Evolutionary conservation across 2,797 vertebrate genomes (phyloP).

Genomic region (Lycodopsis pacificus): DNA sequence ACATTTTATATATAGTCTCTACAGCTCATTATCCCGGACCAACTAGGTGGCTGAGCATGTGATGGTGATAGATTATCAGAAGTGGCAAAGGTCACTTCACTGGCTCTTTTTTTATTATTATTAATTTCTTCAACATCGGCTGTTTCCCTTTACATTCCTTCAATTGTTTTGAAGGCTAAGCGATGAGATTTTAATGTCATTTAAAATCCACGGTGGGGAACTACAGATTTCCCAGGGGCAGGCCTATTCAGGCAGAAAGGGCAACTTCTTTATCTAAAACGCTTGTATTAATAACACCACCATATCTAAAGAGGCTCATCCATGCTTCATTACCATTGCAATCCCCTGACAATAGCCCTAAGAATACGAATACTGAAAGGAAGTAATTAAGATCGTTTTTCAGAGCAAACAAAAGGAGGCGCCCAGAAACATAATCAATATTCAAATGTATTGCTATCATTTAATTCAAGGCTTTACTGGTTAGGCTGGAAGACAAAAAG

Average conservation of each 20-base stretch:
- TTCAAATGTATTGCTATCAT: constrained; percentile 81
- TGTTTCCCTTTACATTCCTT: constrained; percentile 34
- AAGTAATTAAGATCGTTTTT: constrained; percentile 81
- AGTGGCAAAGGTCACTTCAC: constrained; percentile 56
- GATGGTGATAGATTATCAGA: constrained; percentile 51
- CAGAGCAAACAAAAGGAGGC: constrained; percentile 77
- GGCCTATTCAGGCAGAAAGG: constrained; percentile 67
- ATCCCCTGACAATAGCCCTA: constrained; percentile 76
- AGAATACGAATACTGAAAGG: constrained; percentile 67
- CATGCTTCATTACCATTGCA: constrained; percentile 77
- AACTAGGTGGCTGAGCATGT: constrained; percentile 41
- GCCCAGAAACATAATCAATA: constrained; percentile 78
- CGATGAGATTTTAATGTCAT: constrained; percentile 41
- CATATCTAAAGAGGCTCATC: constrained; percentile 75
- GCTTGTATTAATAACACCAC: constrained; percentile 70
- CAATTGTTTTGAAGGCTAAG: constrained; percentile 45
- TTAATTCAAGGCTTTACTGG: constrained; percentile 75
- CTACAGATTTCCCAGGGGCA: constrained; percentile 49
- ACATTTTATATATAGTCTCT: constrained; percentile 25
- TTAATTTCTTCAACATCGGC: not conserved
- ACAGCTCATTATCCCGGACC: constrained; percentile 49
- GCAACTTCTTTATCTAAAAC: constrained; percentile 73
- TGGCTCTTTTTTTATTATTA: not conserved
- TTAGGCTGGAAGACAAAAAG: constrained; percentile 75
- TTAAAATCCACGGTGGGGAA: constrained; percentile 48